Evolutionary conservation across 2,113 vertebrate genomes (phyloP).

Genomic region (Campylomormyrus numenius): DNA sequence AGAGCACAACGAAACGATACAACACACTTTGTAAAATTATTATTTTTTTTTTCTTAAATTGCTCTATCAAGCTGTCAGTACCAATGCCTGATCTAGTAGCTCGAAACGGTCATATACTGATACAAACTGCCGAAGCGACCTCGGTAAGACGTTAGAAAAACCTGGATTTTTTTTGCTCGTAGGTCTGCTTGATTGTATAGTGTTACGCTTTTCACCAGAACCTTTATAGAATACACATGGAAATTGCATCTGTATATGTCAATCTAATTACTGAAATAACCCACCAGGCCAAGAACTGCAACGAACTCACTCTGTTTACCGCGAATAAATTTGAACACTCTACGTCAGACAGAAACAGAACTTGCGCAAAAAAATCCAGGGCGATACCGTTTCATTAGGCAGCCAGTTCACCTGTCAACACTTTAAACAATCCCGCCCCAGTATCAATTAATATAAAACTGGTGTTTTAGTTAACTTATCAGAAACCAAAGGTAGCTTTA

Average conservation of each 20-base stretch:
- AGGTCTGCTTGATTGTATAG: neutral
- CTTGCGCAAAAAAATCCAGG: neutral
- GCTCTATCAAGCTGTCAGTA: neutral
- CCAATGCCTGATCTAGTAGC: neutral
- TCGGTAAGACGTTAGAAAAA: neutral
- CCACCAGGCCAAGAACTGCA: neutral
- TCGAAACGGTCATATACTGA: neutral
- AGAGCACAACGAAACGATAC: neutral
- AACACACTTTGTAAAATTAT: neutral
- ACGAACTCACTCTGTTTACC: neutral
- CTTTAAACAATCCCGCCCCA: neutral
- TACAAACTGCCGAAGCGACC: neutral
- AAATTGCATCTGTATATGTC: neutral
- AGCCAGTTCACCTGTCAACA: neutral
- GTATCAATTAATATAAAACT: neutral
- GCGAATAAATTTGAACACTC: constrained; percentile 6
- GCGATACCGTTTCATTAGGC: neutral
- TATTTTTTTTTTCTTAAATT: neutral
- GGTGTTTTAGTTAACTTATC: neutral
- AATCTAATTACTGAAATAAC: neutral
- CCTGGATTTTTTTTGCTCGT: neutral
- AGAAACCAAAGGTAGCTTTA: neutral
- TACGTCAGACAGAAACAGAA: neutral
- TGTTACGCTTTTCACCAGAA: neutral
- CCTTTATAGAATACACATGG: neutral